Evolutionary conservation across 2,113 vertebrate species (phyloP).

Genomic region (Cinclus cinclus): DNA sequence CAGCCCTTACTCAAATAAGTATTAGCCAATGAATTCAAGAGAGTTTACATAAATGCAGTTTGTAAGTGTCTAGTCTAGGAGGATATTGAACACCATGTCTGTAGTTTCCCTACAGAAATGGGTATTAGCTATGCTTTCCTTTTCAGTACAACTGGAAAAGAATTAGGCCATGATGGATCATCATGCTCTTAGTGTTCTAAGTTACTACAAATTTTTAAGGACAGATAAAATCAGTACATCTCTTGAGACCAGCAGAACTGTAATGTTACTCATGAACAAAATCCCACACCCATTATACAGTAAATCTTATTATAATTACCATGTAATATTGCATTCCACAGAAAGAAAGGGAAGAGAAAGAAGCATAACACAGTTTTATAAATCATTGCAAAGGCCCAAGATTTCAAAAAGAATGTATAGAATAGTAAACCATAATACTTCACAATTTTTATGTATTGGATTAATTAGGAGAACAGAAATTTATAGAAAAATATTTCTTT

Average conservation of each 20-base stretch:
- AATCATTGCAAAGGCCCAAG: not conserved
- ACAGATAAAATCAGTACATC: not conserved
- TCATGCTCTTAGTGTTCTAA: not conserved
- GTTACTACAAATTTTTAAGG: not conserved
- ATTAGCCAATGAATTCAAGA: constrained; percentile 4
- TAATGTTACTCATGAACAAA: not conserved
- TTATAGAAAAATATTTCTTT: not conserved
- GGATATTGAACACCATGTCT: rapidly evolving
- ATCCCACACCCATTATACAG: not conserved
- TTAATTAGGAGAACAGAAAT: not conserved
- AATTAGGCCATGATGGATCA: not conserved
- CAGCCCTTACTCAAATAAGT: constrained; percentile 24
- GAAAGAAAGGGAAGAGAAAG: not conserved
- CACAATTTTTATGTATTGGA: not conserved
- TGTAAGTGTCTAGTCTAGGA: not conserved
- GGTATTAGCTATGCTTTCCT: not conserved
- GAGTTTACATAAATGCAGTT: constrained; percentile 6
- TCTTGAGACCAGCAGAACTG: not conserved
- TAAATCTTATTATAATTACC: not conserved
- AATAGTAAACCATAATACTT: not conserved
- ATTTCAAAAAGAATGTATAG: not conserved
- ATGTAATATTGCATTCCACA: not conserved
- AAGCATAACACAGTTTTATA: not conserved
- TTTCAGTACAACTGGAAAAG: not conserved
- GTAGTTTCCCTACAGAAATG: not conserved